A percentile compares a stretch with the other conserved stretches of the same genome.
phyloP scores from a whole-genome alignment of 2,888 invertebrate genomes.

The Apantesis nais region DNA sequence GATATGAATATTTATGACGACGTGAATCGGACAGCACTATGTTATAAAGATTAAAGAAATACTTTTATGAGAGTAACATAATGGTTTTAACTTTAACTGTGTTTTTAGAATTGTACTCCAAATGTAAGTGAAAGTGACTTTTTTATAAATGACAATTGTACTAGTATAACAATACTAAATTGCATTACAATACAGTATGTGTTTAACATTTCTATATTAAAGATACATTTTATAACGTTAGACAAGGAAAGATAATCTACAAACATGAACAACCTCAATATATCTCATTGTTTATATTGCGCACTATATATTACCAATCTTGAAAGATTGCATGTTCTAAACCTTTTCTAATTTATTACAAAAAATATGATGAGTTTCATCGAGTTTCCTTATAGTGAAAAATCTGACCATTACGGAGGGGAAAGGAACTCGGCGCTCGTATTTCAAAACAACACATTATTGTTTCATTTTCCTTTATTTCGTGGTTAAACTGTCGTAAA shows the following conservation, averaged over 20 bases:
- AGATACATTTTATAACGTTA: not conserved
- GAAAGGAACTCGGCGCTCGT: constrained; percentile 66
- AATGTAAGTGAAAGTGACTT: not conserved
- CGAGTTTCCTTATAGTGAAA: constrained; percentile 77
- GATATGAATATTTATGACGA: constrained; percentile 26
- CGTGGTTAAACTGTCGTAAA: constrained; percentile 74
- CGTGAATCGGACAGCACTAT: constrained; percentile 27
- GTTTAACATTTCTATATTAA: not conserved
- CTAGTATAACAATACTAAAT: not conserved
- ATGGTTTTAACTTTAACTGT: not conserved
- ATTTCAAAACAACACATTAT: constrained; percentile 84
- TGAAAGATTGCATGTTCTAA: constrained; percentile 62
- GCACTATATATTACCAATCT: constrained; percentile 39
- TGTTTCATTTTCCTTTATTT: constrained; percentile 77
- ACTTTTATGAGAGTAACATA: not conserved
- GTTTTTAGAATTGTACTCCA: too few species aligned
- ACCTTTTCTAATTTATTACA: constrained; percentile 68
- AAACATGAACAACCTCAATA: not conserved
- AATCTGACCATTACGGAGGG: constrained; percentile 76
- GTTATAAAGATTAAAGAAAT: not conserved
- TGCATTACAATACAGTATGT: not conserved
- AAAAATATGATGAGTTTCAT: constrained; percentile 65
- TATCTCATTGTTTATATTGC: constrained; percentile 35
- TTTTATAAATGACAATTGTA: too few species aligned
- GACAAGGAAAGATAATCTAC: not conserved